A percentile compares a stretch with the other conserved stretches of the same genome.
phyloP scores from a whole-genome alignment of 2,797 vertebrate genomes.

The Arctocebus calabarensis region DNA sequence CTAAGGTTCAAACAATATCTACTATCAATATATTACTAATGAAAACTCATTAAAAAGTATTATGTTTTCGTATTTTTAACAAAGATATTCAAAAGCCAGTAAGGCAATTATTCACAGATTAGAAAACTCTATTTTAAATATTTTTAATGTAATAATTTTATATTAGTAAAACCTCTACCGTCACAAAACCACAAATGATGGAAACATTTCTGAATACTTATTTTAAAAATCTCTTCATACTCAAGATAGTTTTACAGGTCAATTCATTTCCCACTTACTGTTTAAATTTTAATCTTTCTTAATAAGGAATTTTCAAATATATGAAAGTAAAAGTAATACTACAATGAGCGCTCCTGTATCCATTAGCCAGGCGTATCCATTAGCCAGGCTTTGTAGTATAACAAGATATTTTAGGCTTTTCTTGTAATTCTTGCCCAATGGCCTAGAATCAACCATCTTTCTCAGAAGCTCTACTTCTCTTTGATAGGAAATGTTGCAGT shows the following conservation, averaged over 20 bases:
- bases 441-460: background rate
- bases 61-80: constrained; percentile 7
- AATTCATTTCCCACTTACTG: background rate
- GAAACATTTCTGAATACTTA: background rate
- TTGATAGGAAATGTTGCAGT: background rate
- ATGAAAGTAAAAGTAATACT: background rate
- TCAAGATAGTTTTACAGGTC: background rate
- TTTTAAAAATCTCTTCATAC: background rate
- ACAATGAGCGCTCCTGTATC: rapidly evolving
- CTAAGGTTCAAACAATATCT: background rate
- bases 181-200: background rate
- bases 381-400: rapidly evolving
- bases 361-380: too few species aligned
- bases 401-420: background rate
- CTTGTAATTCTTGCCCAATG: rapidly evolving
- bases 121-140: background rate
- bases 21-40: background rate
- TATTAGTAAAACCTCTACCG: background rate
- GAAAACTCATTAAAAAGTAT: background rate
- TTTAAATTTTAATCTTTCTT: background rate
- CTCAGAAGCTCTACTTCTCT: background rate
- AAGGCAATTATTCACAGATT: background rate
- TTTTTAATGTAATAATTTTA: background rate
- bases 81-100: background rate
- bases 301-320: background rate